Base-by-base conservation (phyloP, 2,797 vertebrate genomes). In the Percopsis omiscomaycus region DNA sequence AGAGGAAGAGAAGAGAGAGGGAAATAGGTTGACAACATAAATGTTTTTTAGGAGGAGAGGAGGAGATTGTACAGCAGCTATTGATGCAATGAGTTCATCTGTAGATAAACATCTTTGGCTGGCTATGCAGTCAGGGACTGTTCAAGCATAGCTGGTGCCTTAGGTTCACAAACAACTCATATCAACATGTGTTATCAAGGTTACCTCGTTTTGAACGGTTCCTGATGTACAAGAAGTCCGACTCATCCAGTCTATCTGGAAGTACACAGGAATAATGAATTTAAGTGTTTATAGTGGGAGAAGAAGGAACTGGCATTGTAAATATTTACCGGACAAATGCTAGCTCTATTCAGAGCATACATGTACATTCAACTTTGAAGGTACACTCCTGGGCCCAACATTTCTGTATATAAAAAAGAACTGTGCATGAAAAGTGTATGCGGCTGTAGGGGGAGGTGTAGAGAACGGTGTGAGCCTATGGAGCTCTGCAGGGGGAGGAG, bases 201-300 rank as follows among this genome's bases (percentile, higher is more conserved):
- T 53, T 90, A 94, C 92, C 92, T 60, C 86, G 84, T 77, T 89
- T 93, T 59, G 91, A 91, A 32, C 72, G 85, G 69, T 86, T 93
- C 74, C 81, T 90, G 77, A 94, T 92, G 74, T 90, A 92, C 70
- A 82, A 86, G 69, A 93, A 93, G 77, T 93, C 92, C 0, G 88
- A 90, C 64, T 91, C 87, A 64, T 93, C 91, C 75, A 93, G 82
- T 79, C 84, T 89, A 67, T 94, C 91, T 93, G 88, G 61, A 84
- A 83, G 64, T 51, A 81, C 67, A 83, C 29, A 68, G 69, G 47
- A 9, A 52, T 75, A 82, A 77, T 73, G 29, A 62, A 68, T 75
- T 77, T 49, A 60, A 68, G 37, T 3, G 2, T 59, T 28, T 46
- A 3, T 56, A 70, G 44, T 15, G 27, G 4, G 16, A 2, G 51